Percentiles rank a stretch among this genome's conserved stretches.
phyloP scores from a whole-genome alignment of 2,888 invertebrate genomes.

The Eilema caniola region DNA sequence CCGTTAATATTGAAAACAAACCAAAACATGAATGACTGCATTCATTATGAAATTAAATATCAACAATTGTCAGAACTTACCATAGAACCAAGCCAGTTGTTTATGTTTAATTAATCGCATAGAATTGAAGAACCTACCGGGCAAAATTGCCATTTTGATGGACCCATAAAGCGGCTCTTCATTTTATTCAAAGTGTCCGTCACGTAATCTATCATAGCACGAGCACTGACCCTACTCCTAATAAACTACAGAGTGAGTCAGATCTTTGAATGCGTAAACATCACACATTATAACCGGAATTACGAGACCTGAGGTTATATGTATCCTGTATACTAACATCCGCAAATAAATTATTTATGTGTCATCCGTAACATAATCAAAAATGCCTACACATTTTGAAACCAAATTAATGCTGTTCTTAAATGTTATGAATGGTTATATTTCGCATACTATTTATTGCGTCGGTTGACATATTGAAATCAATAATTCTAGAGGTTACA shows the following conservation, averaged over 20 bases:
- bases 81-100: neutral
- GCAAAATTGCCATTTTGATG: neutral
- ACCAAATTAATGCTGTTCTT: neutral
- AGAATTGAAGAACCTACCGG: neutral
- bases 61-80: neutral
- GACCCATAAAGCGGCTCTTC: neutral
- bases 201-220: neutral
- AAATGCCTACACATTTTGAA: neutral
- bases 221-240: neutral
- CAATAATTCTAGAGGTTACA: neutral
- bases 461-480: neutral
- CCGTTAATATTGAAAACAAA: neutral
- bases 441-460: neutral
- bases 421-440: neutral
- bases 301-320: slow-evolving; percentile 1
- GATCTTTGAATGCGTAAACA: neutral
- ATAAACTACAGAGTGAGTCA: slow-evolving; percentile 1
- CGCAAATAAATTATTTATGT: neutral
- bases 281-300: neutral
- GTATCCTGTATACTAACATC: neutral
- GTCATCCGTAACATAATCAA: neutral
- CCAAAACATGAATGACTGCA: neutral
- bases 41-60: neutral
- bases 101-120: neutral
- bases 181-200: neutral